Evolutionary conservation across 2,113 vertebrate species (phyloP), one percentile per base, ranked within the genome.

Genomic region (Lepisosteus osseus): DNA sequence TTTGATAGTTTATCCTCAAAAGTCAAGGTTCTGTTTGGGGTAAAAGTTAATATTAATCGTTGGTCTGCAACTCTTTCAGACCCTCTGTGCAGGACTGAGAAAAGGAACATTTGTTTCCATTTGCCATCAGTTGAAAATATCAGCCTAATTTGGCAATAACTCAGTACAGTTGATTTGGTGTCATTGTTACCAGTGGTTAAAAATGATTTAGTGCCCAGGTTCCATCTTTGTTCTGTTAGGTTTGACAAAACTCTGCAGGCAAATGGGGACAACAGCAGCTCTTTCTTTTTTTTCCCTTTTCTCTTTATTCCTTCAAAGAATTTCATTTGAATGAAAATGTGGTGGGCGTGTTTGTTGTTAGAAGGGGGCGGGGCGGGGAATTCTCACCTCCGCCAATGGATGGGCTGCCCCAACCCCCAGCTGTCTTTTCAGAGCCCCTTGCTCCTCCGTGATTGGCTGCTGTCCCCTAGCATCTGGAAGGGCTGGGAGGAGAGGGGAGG

Each of bases 301-400:
- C 62, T 74, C 74, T 69, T 73, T 79, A 80, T 77, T 83, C 77
- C 88, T 91, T 90, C 86, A 90, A 85, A 88, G 85, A 81, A 87
- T 86, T 86, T 81, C 78, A 90, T 92, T 90, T 92, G 88, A 92
- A 92, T 92, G 86, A 90, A 88, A 89, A 89, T 82, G 82, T 80
- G 79, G 85, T 80, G 82, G 82, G 83, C 71, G 79, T 87, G 84
- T 88, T 87, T 87, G 87, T 90, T 87, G 84, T 82, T 57, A 0
- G 78, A 75, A 77, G 85, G 86, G 86, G 86, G 76, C 75, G 74
- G 86, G 84, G 79, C 72, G n/a, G 56, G 11, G 56, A 12, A 4
- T 69, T 56, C 76, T 74, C 0, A 56, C 73, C 14, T 65, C 13
- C 55, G 68, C 91, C 90, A 92, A 91, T 90, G 62, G 2, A 11